These are phyloP conservation scores for Diplolepis rosae DNA, from an alignment of 2,888 invertebrate genomes.

Conservation along the genomic window DNA sequence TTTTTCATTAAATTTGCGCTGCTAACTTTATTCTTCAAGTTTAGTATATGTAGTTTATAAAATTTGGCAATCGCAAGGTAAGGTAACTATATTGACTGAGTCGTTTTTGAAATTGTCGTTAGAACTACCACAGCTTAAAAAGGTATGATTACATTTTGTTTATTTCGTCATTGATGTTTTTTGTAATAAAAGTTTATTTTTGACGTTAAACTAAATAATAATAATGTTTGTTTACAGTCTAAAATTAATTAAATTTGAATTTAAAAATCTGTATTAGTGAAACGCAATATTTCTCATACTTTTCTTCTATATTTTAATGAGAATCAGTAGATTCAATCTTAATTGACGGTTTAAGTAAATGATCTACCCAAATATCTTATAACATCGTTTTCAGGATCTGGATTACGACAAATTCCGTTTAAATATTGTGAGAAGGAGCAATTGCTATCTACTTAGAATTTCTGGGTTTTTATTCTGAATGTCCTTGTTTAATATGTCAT, in stretches of 20 bases:
- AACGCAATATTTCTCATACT: too few relatives aligned
- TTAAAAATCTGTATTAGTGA: too few relatives aligned
- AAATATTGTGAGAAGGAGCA: constrained; percentile 52
- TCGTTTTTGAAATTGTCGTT: constrained; percentile 18
- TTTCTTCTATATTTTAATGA: background rate
- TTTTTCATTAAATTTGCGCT: background rate
- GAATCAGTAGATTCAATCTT: background rate
- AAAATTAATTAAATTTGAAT: too few relatives aligned
- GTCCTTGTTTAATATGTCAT: constrained; percentile 60
- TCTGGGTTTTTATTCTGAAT: constrained; percentile 62
- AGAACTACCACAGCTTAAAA: constrained; percentile 10
- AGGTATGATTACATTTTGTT: constrained; percentile 7
- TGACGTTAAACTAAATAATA: background rate
- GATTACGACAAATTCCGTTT: constrained; percentile 41
- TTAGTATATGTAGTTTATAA: constrained; percentile 23
- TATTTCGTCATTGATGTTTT: constrained; percentile 14
- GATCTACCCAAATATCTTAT: background rate
- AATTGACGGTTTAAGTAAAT: constrained; percentile 23
- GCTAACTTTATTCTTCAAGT: constrained; percentile 4
- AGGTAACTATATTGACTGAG: constrained; percentile 21
- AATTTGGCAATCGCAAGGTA: constrained; percentile 28
- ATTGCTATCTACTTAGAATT: constrained; percentile 68
- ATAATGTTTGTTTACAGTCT: too few relatives aligned
- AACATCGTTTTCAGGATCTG: background rate
- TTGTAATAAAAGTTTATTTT: too few relatives aligned